Evolutionary conservation across 2,113 vertebrate species (phyloP).

Genomic region (Lipotes vexillifer): DNA sequence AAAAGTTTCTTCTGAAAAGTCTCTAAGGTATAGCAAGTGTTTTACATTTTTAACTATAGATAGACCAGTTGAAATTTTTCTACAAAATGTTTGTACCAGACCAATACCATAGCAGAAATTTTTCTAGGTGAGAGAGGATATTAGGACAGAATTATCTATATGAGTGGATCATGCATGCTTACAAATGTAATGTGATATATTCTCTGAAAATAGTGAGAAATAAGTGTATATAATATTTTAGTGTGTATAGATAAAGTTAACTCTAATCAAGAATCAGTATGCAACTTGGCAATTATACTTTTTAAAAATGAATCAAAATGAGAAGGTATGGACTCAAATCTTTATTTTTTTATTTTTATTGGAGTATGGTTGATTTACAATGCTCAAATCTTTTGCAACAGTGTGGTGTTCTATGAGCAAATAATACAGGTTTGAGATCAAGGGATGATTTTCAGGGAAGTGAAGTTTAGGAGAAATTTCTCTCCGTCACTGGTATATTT

Average conservation of each 20-base stretch:
- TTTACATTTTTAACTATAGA: slow-evolving; percentile 26
- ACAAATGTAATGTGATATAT: neutral
- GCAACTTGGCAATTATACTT: neutral
- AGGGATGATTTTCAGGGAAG: neutral
- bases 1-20: neutral
- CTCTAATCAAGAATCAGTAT: neutral
- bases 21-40: neutral
- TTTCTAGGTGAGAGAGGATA: neutral
- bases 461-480: neutral
- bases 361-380: too few relatives aligned
- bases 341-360: neutral
- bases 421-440: neutral
- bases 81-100: neutral
- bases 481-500: neutral
- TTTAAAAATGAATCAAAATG: neutral
- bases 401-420: neutral
- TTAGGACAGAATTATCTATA: neutral
- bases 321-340: neutral
- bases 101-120: neutral
- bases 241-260: neutral
- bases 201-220: neutral
- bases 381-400: neutral
- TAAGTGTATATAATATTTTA: neutral
- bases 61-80: neutral
- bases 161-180: neutral